phyloP scores from a whole-genome alignment of 2,113 vertebrate species.

The Phyllostomus discolor region DNA sequence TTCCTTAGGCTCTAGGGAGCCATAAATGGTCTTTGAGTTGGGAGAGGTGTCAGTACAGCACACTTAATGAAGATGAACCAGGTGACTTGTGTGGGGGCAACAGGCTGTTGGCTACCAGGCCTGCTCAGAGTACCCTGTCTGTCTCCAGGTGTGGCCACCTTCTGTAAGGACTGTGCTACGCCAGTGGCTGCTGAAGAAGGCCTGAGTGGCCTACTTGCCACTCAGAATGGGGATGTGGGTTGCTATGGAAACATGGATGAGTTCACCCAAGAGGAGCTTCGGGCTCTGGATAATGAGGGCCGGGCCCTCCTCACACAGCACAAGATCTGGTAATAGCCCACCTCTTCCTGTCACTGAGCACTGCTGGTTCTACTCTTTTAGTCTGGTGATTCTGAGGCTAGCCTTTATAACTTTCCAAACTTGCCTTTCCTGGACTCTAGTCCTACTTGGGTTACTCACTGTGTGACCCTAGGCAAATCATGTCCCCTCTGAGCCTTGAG shows the following conservation, averaged over 20 bases:
- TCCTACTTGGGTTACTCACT: not conserved
- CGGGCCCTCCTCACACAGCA: slow-evolving; percentile 89
- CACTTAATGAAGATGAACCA: not conserved
- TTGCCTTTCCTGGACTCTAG: slow-evolving; percentile 9
- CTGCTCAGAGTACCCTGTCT: slow-evolving; percentile 35
- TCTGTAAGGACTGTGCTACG: slow-evolving; percentile 85
- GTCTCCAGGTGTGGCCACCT: slow-evolving; percentile 86
- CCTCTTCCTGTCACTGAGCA: not conserved
- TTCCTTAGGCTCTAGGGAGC: not conserved
- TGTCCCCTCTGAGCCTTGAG: not conserved
- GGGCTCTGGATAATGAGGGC: slow-evolving; percentile 88
- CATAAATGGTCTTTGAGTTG: not conserved
- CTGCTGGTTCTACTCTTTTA: not conserved
- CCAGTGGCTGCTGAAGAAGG: slow-evolving; percentile 91
- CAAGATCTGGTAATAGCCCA: slow-evolving; percentile 78
- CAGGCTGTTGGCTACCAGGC: not conserved
- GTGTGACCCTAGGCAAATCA: not conserved
- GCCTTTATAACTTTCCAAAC: not conserved
- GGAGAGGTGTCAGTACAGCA: not conserved
- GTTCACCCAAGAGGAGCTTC: slow-evolving; percentile 86
- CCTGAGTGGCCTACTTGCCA: slow-evolving; percentile 85
- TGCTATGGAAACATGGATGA: slow-evolving; percentile 84
- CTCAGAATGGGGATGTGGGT: slow-evolving; percentile 79
- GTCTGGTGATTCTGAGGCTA: not conserved
- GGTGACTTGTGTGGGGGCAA: not conserved